phyloP scores from a whole-genome alignment of 2,888 invertebrate species.

The Stegana nigrithorax region DNA sequence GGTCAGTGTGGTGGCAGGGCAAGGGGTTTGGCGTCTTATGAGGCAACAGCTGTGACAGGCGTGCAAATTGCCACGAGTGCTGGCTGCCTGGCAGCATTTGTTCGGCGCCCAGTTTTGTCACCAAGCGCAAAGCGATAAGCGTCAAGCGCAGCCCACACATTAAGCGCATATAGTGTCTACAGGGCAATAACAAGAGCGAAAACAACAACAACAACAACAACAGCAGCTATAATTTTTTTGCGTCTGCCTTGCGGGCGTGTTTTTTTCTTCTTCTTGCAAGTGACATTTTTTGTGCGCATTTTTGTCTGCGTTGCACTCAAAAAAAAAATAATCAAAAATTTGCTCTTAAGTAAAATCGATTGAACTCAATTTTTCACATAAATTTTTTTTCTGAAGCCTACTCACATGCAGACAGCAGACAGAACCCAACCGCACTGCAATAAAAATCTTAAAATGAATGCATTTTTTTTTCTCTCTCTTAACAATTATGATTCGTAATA shows the following conservation, averaged over 20 bases:
- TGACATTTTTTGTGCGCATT: neutral
- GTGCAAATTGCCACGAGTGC: slow-evolving; percentile 9
- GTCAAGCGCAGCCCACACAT: slow-evolving; percentile 8
- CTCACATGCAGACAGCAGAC: neutral
- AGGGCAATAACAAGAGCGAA: neutral
- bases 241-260: neutral
- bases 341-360: neutral
- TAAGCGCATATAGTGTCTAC: neutral
- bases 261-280: neutral
- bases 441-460: too few species aligned
- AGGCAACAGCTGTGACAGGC: neutral
- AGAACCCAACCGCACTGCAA: too few species aligned
- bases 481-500: too few species aligned
- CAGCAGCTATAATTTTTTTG: neutral
- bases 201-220: too few species aligned
- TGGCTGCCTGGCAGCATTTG: neutral
- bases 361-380: neutral
- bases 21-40: neutral
- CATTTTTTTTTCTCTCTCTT: too few species aligned
- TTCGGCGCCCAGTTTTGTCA: neutral
- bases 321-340: neutral
- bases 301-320: neutral
- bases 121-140: neutral
- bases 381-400: slow-evolving; percentile 6
- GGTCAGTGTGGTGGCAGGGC: neutral